Base-by-base conservation (phyloP, 2,888 invertebrate species). In the Aproaerema taeniolella region DNA sequence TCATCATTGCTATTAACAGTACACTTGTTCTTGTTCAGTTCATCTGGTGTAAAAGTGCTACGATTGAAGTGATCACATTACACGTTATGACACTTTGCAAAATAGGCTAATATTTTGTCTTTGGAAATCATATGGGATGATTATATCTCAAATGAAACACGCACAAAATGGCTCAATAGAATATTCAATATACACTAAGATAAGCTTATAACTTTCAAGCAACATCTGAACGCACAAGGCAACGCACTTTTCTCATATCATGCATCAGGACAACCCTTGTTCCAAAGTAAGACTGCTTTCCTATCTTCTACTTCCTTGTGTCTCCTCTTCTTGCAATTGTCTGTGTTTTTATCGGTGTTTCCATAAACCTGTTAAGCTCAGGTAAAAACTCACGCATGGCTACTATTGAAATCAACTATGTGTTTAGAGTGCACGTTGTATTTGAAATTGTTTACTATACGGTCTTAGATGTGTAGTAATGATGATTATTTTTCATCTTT, bases 381-480 rank as follows among this genome's bases (percentile, higher is more conserved):
- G 64, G 66, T 66, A 57, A 64, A 52, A 41, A 38, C 31, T 49
- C 71, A 74, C 74, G 85, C 86, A 86, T 85, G 86, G 82, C 83
- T 80, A 78, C 61, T 73, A 71, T 65, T 67, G 58, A 63, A 63
- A 56, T 69, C 67, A 71, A 62, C 69, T 81, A 64, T 76, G 63
- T 85, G 81, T 85, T 79, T 85, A 85, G 82, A 77, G 58, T 85
- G 86, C 86, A 86, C 86, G 86, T 78, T 82, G 72, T 80, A 73
- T 76, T 77, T 69, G 61, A 63, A 59, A 58, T 58, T 63, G 53
- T 66, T 67, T 64, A 61, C 61, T 69, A 63, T 61, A 63, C 76
- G 71, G 66, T 57, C 51, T 49, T 68, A 55, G 69, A 61, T 81
- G 70, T 83, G 76, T 80, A 80, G 81, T 65, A 58, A 69, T 46